Evolutionary conservation across 2,888 invertebrate species (phyloP).

Genomic region (Magallana nippona): DNA sequence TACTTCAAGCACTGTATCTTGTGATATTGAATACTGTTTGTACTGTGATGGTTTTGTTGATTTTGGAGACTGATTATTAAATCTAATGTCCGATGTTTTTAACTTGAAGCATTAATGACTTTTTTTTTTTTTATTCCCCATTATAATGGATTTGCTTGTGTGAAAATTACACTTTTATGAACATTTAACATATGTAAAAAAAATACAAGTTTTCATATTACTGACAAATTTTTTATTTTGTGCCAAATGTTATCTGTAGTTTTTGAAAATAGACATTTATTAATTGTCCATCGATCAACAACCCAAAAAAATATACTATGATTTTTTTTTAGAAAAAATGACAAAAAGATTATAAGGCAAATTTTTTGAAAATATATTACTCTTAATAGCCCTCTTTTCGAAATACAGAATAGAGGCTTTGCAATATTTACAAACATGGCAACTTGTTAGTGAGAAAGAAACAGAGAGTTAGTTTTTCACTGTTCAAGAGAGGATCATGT

Average conservation of each 20-base stretch:
- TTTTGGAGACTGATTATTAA: background rate
- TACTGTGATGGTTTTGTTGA: slow-evolving; percentile 24
- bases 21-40: slow-evolving; percentile 17
- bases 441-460: background rate
- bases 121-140: background rate
- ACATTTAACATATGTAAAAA: background rate
- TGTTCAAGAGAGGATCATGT: background rate
- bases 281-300: no score
- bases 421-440: slow-evolving; percentile 16
- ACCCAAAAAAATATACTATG: no score
- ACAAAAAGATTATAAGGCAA: no score
- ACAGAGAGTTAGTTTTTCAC: no score
- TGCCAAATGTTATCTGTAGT: no score
- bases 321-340: no score
- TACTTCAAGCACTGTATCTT: slow-evolving; percentile 14
- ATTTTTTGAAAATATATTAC: no score
- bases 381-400: no score
- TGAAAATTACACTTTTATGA: background rate
- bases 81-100: background rate
- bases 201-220: no score
- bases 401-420: background rate
- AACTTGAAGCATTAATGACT: background rate
- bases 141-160: background rate
- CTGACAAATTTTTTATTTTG: no score
- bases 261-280: no score